phyloP scores from a whole-genome alignment of 2,888 invertebrate genomes.

The Buathra laborator region DNA sequence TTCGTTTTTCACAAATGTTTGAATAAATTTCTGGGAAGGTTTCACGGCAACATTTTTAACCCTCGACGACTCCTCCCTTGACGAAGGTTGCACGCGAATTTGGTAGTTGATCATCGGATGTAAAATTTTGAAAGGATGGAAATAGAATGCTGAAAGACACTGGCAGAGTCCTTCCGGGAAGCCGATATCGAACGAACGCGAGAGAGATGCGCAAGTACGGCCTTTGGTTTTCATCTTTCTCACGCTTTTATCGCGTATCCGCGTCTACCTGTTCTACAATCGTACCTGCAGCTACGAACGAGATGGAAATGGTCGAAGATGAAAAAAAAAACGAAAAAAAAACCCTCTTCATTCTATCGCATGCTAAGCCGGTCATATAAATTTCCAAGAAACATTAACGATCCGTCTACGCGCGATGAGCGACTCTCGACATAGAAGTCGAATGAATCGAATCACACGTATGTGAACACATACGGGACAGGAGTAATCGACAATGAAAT shows the following conservation, averaged over 20 bases:
- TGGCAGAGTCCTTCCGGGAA: conserved; percentile 66
- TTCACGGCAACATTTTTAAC: conserved; percentile 17
- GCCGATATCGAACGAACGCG: conserved; percentile 31
- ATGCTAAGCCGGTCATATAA: conserved; percentile 55
- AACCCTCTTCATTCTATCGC: conserved; percentile 56
- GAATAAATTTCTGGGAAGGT: conserved; percentile 58
- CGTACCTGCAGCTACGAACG: conserved; percentile 23
- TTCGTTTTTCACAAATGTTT: not conserved
- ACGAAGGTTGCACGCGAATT: conserved; percentile 78
- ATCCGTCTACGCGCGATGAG: conserved; percentile 35
- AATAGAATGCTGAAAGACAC: conserved; percentile 62
- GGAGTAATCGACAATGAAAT: conserved; percentile 82
- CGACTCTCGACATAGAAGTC: conserved; percentile 36
- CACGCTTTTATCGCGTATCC: conserved; percentile 72
- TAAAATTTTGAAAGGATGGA: conserved; percentile 63
- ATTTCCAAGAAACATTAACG: conserved; percentile 66
- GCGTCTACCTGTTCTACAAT: conserved; percentile 66
- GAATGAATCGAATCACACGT: conserved; percentile 57
- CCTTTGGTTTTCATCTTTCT: conserved; percentile 71
- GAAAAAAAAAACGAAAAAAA: conserved; percentile 39
- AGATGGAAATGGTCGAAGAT: conserved; percentile 2
- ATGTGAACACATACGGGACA: conserved; percentile 70
- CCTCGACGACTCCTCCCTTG: conserved; percentile 79
- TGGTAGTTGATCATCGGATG: conserved; percentile 15
- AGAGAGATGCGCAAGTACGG: conserved; percentile 30